phyloP scores from a whole-genome alignment of 2,797 vertebrate genomes.

The Betta splendens region DNA sequence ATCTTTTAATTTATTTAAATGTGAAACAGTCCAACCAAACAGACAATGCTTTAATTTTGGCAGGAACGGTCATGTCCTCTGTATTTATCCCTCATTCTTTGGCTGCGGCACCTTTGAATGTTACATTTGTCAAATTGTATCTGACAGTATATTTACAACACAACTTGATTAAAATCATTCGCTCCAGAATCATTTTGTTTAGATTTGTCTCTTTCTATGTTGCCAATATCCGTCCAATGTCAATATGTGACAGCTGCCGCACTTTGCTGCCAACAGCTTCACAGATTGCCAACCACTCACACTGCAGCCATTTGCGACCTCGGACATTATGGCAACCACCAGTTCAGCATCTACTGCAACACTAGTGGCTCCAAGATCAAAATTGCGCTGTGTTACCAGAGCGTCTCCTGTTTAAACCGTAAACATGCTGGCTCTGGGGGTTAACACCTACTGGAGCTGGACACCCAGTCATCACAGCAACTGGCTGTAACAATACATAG shows the following conservation, averaged over 20 bases:
- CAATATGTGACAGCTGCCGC: slow-evolving; percentile 22
- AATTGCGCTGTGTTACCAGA: not conserved
- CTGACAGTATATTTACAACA: not conserved
- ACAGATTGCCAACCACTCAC: slow-evolving; percentile 26
- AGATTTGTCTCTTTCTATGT: slow-evolving; percentile 9
- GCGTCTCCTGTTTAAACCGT: not conserved
- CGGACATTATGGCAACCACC: slow-evolving; percentile 7
- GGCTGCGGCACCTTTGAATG: no score
- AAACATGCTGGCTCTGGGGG: not conserved
- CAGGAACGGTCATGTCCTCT: not conserved
- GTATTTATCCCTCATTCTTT: no score
- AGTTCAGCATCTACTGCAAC: not conserved
- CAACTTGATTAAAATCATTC: not conserved
- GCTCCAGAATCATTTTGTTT: not conserved
- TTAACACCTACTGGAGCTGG: not conserved
- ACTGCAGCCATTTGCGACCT: slow-evolving; percentile 3
- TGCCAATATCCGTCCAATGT: slow-evolving; percentile 10
- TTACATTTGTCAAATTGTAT: no score
- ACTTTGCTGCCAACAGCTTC: slow-evolving; percentile 16
- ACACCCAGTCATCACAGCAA: no score
- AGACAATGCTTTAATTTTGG: not conserved
- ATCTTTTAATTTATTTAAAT: no score
- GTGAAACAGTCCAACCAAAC: no score
- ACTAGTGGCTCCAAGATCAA: not conserved
- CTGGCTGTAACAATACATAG: no score